Base-by-base conservation (phyloP, 1,140 invertebrate species). In the Drosophila seguyi region DNA sequence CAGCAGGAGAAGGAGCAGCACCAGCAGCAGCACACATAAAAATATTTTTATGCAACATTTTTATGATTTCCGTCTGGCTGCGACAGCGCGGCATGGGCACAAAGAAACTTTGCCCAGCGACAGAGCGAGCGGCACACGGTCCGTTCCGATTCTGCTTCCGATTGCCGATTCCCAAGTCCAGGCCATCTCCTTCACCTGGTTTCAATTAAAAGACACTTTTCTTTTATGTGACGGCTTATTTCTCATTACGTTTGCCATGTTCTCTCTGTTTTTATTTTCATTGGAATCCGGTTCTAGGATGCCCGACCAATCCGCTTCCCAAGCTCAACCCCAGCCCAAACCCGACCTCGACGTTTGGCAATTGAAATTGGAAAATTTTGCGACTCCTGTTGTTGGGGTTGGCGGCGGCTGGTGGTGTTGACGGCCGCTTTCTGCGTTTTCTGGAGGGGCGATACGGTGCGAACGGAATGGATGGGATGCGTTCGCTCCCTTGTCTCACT, bases 191-290 rank as follows among this genome's bases (percentile, higher is more conserved):
- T 80, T 80, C 71, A 90, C 86, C 85, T 90, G 86, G 73, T 81
- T 90, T 90, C 85, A 90, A 90, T 90, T 90, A 90, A 90, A 79
- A 72, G 85, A 90, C 86, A 90, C 85, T 90, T 90, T 86, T 81
- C 72, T 84, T 62, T 76, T 85, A 79, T 62, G 81, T 61, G 53
- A 63, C 67, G 73, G 77, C 81, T 85, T 85, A 85, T 85, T 85
- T 84, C 80, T 87, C 85, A 87, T 87, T 87, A 90, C 84, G 67
- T 67, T 78, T 84, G 77, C 75, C 82, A 48, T 63, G 61, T 38
- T 39, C 41, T 11, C 38, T n/a, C 18, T 13, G 42, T 66, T 67
- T 67, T 67, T 76, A 44, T 76, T 77, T 68, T 75, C 73, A 66
- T 65, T 75, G 50, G 36, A 41, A 65, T 44, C 61, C 18, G 66